phyloP scores from a whole-genome alignment of 2,888 invertebrate genomes.

The Nemotelus nigrinus region DNA sequence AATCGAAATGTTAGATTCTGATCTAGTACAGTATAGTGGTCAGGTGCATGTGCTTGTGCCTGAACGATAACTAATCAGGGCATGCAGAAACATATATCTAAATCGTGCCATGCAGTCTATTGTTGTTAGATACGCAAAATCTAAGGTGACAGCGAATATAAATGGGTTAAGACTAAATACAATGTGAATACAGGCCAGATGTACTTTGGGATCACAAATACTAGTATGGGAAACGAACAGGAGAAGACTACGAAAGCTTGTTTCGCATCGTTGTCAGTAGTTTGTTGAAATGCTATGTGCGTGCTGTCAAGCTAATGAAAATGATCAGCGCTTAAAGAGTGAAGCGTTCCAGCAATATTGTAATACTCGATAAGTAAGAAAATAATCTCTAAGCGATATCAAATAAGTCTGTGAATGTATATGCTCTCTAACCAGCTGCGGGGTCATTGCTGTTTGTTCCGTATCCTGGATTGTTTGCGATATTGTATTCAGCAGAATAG shows the following conservation, averaged over 20 bases:
- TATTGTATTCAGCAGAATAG: constrained; percentile 61
- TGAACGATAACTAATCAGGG: not conserved
- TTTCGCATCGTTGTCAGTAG: too few relatives aligned
- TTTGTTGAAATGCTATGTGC: not conserved
- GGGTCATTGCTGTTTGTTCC: constrained; percentile 59
- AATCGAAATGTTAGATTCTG: not conserved
- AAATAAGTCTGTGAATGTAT: constrained; percentile 7
- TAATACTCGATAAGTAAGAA: not conserved
- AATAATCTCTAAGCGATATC: constrained; percentile 17
- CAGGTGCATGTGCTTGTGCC: constrained; percentile 7
- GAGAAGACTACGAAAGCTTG: too few relatives aligned
- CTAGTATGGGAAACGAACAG: too few relatives aligned
- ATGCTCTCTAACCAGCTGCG: constrained; percentile 59
- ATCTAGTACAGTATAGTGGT: not conserved
- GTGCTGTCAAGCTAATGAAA: constrained; percentile 8
- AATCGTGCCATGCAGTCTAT: constrained; percentile 19
- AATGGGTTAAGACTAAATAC: constrained; percentile 16
- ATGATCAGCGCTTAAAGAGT: not conserved
- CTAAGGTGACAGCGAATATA: constrained; percentile 1
- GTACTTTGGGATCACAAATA: not conserved
- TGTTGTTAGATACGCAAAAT: not conserved
- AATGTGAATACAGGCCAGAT: not conserved
- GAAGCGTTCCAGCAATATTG: not conserved
- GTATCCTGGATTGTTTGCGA: constrained; percentile 64
- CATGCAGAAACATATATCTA: not conserved